Base-by-base conservation (phyloP, 2,888 invertebrate species). In the Charanyca ferruginea region DNA sequence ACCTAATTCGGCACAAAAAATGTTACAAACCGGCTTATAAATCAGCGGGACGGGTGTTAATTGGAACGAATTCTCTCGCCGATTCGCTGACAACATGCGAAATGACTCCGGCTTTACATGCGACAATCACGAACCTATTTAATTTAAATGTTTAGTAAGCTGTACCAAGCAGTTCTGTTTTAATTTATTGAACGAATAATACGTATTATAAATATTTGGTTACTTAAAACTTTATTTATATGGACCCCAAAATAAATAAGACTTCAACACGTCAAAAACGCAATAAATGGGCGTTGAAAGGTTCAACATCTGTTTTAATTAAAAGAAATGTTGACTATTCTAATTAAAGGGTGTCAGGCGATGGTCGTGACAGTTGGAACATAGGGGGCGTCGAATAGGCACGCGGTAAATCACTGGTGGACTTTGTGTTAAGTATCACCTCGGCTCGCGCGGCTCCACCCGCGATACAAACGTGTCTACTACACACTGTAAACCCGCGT, bases 31-130 rank as follows among this genome's bases (percentile, higher is more conserved):
- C 87, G 85, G 87, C 85, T 85, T 84, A 93, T 94, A 94, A 94
- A 93, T 94, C 92, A 93, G 84, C 87, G 81, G 83, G 84, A 75
- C 81, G 88, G 88, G 94, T 94, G 95, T 94, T 94, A 95, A 95
- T 95, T 95, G 94, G 94, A 89, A 92, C 91, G 93, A 92, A 93
- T 93, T 90, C 91, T 86, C 72, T 75, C 75, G 66, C 77, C 54
- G 74, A 77, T 70, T 65, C 85, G 83, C 84, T 84, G 91, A 91
- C 92, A 93, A 69, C 74, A 77, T 61, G 62, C 75, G 73, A 65
- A 81, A 73, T 67, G 62, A 68, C 64, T 63, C 41, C 25, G 64
- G 51, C 61, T 66, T 63, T 51, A 61, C 73, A 48, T 66, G 25
- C 51, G 63, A 73, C 73, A 63, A 52, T 57, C 67, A 59, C 47